Evolutionary conservation across 2,888 invertebrate species (phyloP).

Genomic region (Meloe dianella): DNA sequence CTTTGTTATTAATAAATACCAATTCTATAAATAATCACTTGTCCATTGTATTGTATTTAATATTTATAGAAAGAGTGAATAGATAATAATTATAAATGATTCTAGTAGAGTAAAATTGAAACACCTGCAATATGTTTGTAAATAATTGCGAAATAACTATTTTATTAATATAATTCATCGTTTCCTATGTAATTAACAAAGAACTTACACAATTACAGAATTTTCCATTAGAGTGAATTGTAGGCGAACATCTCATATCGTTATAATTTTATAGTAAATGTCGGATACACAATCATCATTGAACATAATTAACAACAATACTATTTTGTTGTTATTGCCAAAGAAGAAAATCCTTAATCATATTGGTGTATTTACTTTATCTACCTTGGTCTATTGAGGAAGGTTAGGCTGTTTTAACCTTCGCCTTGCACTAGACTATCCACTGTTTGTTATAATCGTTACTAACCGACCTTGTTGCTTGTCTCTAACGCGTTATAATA

Average conservation of each 20-base stretch:
- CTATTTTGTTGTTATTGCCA: neutral
- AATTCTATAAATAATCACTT: neutral
- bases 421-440: slow-evolving; percentile 48
- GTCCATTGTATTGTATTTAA: neutral
- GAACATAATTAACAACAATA: neutral
- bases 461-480: slow-evolving; percentile 35
- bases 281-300: neutral
- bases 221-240: slow-evolving; percentile 2
- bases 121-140: slow-evolving; percentile 1
- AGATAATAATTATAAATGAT: neutral
- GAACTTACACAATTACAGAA: slow-evolving; percentile 12
- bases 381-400: slow-evolving; percentile 40
- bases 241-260: neutral
- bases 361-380: neutral
- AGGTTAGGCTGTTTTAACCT: slow-evolving; percentile 51
- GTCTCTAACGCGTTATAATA: slow-evolving; percentile 23
- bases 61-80: neutral
- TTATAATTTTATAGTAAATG: neutral
- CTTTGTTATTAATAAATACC: slow-evolving; percentile 4
- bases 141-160: neutral
- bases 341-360: neutral
- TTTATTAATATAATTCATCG: slow-evolving; percentile 15
- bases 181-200: slow-evolving; percentile 12
- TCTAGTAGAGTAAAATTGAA: neutral
- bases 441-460: slow-evolving; percentile 39